Evolutionary conservation across 2,888 invertebrate species (phyloP).

Genomic region (Apodemia zela): DNA sequence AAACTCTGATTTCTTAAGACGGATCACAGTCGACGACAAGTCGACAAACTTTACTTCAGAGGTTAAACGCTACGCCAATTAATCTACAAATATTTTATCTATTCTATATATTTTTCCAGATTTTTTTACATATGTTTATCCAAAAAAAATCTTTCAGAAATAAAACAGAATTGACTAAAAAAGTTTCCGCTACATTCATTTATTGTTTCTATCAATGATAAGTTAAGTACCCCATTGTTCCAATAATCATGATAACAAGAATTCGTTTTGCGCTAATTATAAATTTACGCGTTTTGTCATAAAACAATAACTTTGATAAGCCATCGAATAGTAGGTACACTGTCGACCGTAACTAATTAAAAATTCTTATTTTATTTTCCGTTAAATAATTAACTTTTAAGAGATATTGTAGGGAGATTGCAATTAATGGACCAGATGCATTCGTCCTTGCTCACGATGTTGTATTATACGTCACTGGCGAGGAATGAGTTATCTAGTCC

Average conservation of each 20-base stretch:
- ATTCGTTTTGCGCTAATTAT: neutral
- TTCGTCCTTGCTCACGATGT: neutral
- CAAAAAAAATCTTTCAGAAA: too few species aligned
- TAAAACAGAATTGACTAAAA: too few species aligned
- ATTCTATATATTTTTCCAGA: too few species aligned
- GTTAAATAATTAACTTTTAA: neutral
- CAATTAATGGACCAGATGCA: neutral
- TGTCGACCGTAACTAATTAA: neutral
- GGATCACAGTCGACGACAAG: too few species aligned
- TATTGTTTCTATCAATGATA: neutral
- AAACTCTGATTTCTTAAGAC: too few species aligned
- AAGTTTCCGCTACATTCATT: neutral
- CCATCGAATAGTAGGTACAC: neutral
- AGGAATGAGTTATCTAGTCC: neutral
- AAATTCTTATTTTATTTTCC: neutral
- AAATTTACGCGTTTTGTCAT: neutral
- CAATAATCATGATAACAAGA: neutral
- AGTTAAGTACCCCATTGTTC: neutral
- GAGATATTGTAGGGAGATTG: neutral
- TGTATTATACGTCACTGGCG: neutral
- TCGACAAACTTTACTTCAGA: too few species aligned
- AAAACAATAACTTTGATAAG: constrained; percentile 1
- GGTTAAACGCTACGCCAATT: too few species aligned
- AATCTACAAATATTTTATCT: too few species aligned
- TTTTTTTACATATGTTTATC: too few species aligned